Conservation (phyloP, 2,888 invertebrate genomes). For the Dolichomitus sp. region DNA sequence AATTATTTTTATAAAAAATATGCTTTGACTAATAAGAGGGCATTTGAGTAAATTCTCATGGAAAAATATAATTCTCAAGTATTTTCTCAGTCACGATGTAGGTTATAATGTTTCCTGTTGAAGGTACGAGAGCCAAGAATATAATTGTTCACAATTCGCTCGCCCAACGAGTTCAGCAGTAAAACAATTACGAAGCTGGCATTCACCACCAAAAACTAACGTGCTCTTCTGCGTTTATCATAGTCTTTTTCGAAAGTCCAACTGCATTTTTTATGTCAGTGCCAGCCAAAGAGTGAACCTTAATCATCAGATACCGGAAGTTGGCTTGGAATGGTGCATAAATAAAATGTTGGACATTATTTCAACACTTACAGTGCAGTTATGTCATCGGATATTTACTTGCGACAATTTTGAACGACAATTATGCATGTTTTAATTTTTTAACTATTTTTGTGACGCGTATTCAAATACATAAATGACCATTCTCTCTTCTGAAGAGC, state of each 20-base stretch:
- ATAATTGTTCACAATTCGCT: conserved; percentile 20
- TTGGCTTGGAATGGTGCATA: not conserved
- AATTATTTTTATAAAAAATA: too few species aligned
- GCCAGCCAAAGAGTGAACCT: not conserved
- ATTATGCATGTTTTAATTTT: not conserved
- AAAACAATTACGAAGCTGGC: conserved; percentile 38
- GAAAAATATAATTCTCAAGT: not conserved
- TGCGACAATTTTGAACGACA: not conserved
- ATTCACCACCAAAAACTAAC: too few species aligned
- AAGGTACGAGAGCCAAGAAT: conserved; percentile 54
- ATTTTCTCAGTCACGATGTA: not conserved
- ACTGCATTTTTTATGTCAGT: not conserved
- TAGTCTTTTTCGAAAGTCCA: not conserved
- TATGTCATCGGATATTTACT: not conserved
- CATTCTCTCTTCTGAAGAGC: too few species aligned
- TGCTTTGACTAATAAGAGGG: not conserved
- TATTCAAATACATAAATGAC: too few species aligned
- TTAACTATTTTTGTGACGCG: not conserved
- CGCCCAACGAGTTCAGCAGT: conserved; percentile 12
- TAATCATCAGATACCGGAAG: not conserved
- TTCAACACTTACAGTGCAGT: not conserved
- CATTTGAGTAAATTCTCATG: not conserved
- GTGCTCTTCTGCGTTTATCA: not conserved
- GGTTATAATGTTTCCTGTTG: conserved; percentile 35
- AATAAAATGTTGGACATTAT: not conserved